phyloP scores from a whole-genome alignment of 2,797 vertebrate genomes.

The Psittacula derbiana region DNA sequence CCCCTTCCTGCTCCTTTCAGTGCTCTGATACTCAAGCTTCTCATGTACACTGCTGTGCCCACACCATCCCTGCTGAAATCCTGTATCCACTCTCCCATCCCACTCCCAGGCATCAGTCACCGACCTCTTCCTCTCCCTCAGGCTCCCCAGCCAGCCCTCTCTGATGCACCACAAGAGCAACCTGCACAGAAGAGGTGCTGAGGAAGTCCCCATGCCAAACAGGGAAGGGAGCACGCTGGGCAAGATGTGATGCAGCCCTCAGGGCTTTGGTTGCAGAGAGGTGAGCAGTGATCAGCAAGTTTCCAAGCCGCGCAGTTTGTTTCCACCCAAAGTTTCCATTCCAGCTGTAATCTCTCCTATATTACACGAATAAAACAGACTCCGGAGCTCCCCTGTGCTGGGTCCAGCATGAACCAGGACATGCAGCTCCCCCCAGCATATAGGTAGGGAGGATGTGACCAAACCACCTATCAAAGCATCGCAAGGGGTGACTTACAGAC shows the following conservation, averaged over 20 bases:
- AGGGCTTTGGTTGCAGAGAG: background rate
- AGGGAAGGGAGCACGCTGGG: background rate
- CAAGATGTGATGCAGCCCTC: background rate
- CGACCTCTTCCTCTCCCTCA: background rate
- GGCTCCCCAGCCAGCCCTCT: background rate
- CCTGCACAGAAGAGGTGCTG: background rate
- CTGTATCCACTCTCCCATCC: fast-evolving
- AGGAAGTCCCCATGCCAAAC: fast-evolving
- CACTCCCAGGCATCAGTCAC: background rate
- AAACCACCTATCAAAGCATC: background rate
- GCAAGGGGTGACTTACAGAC: background rate
- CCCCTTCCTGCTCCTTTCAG: background rate
- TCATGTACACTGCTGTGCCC: fast-evolving
- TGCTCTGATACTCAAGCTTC: background rate
- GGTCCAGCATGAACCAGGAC: background rate
- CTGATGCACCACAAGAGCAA: background rate
- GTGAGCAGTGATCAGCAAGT: background rate
- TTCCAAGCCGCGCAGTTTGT: background rate
- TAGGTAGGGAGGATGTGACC: background rate
- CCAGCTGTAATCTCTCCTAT: background rate
- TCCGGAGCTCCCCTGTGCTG: background rate
- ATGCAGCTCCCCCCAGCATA: background rate
- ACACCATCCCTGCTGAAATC: background rate
- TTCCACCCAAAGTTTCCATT: background rate
- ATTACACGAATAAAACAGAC: background rate